These are phyloP conservation scores for Otis tarda DNA, from an alignment of 2,113 vertebrate species.

Conservation along the genomic window DNA sequence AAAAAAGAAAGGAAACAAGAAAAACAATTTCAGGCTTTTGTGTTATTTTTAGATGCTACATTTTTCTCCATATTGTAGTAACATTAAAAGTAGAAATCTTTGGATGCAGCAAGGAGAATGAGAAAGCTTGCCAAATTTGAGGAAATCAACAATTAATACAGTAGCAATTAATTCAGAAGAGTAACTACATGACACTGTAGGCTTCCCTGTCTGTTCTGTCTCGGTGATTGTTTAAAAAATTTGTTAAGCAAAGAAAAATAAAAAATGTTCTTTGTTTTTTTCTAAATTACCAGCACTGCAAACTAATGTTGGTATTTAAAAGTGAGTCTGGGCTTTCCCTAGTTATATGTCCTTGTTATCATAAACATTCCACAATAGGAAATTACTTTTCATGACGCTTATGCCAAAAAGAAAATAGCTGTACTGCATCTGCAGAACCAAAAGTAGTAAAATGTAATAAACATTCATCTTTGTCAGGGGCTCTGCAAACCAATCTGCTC, in stretches of 20 bases:
- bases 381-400: not conserved
- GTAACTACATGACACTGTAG: not conserved
- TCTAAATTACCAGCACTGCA: not conserved
- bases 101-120: not conserved
- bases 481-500: slow-evolving; percentile 41
- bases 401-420: slow-evolving; percentile 39
- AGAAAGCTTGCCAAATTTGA: not conserved
- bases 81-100: not conserved
- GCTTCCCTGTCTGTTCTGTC: not conserved
- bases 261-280: not conserved
- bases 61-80: not conserved
- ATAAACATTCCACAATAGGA: slow-evolving; percentile 43
- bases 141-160: slow-evolving; percentile 5
- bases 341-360: slow-evolving; percentile 20
- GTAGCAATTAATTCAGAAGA: not conserved
- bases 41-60: not conserved
- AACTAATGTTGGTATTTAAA: not conserved
- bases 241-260: not conserved
- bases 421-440: slow-evolving; percentile 33
- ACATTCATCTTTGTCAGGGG: slow-evolving; percentile 36
- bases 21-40: not conserved
- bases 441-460: slow-evolving; percentile 50
- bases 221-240: not conserved
- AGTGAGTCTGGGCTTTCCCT: not conserved
- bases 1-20: not conserved